These are phyloP conservation scores for Ammodytes dubius DNA, from an alignment of 2,113 vertebrate species.

Conservation along the genomic window DNA sequence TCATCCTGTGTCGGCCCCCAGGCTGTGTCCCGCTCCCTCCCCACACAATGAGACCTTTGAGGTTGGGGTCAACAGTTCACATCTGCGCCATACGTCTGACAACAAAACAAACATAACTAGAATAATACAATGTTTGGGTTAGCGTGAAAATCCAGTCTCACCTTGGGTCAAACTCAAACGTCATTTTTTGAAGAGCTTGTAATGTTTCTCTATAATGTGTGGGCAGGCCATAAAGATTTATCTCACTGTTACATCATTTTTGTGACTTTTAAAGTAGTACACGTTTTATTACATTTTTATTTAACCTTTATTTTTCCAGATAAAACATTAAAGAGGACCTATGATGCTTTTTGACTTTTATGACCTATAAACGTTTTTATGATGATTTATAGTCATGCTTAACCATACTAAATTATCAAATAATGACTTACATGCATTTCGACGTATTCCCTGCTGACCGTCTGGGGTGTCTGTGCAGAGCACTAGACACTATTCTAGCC, in stretches of 20 bases:
- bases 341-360: too few relatives aligned
- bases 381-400: too few relatives aligned
- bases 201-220: not conserved
- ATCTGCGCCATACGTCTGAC: conserved; percentile 1
- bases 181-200: not conserved
- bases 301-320: too few relatives aligned
- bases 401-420: too few relatives aligned
- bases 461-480: too few relatives aligned
- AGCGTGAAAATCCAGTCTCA: conserved; percentile 6
- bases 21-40: not conserved
- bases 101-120: conserved; percentile 44
- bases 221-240: conserved; percentile 2
- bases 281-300: too few relatives aligned
- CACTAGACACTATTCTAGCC: too few relatives aligned
- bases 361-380: too few relatives aligned
- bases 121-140: conserved; percentile 14
- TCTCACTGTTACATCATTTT: not conserved
- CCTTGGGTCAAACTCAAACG: conserved; percentile 16
- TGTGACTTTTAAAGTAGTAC: not conserved
- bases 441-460: too few relatives aligned
- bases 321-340: too few relatives aligned
- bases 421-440: too few relatives aligned
- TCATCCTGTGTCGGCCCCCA: conserved; percentile 30
- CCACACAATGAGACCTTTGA: conserved; percentile 45
- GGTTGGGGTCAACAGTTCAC: conserved; percentile 39